Base-by-base conservation (phyloP, 2,888 invertebrate species). In the Epistrophe eligans region DNA sequence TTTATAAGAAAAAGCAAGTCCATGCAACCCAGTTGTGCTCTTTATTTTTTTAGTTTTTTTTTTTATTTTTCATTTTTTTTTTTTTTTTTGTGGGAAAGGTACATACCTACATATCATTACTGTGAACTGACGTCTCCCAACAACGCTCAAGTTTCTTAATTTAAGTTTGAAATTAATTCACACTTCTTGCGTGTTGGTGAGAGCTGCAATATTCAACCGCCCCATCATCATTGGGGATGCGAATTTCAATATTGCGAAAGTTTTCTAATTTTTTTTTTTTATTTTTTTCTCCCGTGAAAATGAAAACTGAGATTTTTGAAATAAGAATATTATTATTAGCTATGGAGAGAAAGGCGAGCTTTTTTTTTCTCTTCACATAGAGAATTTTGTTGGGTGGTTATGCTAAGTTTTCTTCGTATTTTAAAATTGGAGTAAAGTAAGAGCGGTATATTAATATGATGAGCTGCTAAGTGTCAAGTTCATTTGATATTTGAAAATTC, bases 101-200 rank as follows among this genome's bases (percentile, higher is more conserved):
- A 72, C 70, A 5, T 48, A 72, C 70, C 11, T 48, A 83, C 66
- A 48, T 66, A 66, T 87, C 87, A 87, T 83, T 87, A 83, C 76
- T 76, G 71, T 76, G 76, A 40, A 66, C 67, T 70, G 82, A 81
- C 77, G 77, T 64, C 66, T 77, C 50, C 55, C 38, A 43, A 64
- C 76, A 72, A 74, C 76, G 83, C 72, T 83, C 74, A 87, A 87
- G 87, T 87, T 87, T 87, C 83, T 87, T 83, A 87, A 87, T 87
- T 87, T 87, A 87, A 87, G 87, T 87, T 87, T 83, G 66, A 87
- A 87, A 87, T 83, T 87, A 87, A 87, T 87, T 87, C 87, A 76
- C 87, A 83, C 87, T 87, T 79, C 71, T 79, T 52, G 71, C 19
- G 24, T 76, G 76, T 83, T 70, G 52, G 82, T 40, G 40, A 24